Percentiles rank a stretch among this genome's conserved stretches.
Evolutionary conservation across 2,888 invertebrate species (phyloP).

Genomic region (Nomada goodeniana): DNA sequence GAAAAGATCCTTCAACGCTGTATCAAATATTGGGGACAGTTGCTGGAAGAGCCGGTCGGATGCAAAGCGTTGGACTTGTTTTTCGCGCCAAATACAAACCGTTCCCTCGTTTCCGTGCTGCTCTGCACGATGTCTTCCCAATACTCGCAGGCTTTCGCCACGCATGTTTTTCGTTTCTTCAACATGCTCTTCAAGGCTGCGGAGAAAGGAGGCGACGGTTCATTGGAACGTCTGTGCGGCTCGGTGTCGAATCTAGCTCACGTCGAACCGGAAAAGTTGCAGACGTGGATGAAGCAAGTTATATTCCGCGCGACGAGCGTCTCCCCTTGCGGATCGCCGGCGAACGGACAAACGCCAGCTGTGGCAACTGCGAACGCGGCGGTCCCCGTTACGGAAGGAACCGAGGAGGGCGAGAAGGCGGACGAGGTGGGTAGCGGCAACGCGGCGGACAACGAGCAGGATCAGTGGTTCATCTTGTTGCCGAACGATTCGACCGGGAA

Average conservation of each 20-base stretch:
- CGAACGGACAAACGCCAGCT: slow-evolving; percentile 86
- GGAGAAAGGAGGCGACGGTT: slow-evolving; percentile 58
- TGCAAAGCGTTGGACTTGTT: slow-evolving; percentile 93
- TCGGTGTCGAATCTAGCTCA: slow-evolving; percentile 88
- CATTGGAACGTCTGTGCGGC: slow-evolving; percentile 88
- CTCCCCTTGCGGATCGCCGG: slow-evolving; percentile 84
- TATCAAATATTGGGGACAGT: slow-evolving; percentile 94
- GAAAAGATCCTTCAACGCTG: slow-evolving; percentile 88
- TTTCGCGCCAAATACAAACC: slow-evolving; percentile 88
- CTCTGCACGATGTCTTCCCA: slow-evolving; percentile 92
- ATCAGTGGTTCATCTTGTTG: slow-evolving; percentile 76
- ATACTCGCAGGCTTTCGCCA: slow-evolving; percentile 89
- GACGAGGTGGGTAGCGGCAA: slow-evolving; percentile 76
- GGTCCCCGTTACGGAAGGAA: slow-evolving; percentile 61
- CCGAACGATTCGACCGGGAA: slow-evolving; percentile 70
- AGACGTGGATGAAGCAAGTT: slow-evolving; percentile 88
- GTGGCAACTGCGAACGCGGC: slow-evolving; percentile 82
- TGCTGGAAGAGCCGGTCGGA: slow-evolving; percentile 93
- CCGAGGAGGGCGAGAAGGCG: slow-evolving; percentile 73
- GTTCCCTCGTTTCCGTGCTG: slow-evolving; percentile 91
- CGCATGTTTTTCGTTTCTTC: slow-evolving; percentile 92
- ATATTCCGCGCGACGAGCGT: slow-evolving; percentile 86
- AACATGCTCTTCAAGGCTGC: slow-evolving; percentile 88
- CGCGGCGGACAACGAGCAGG: slow-evolving; percentile 72
- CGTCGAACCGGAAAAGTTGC: slow-evolving; percentile 88